phyloP scores from a whole-genome alignment of 2,888 invertebrate genomes.

The Dryobota labecula region DNA sequence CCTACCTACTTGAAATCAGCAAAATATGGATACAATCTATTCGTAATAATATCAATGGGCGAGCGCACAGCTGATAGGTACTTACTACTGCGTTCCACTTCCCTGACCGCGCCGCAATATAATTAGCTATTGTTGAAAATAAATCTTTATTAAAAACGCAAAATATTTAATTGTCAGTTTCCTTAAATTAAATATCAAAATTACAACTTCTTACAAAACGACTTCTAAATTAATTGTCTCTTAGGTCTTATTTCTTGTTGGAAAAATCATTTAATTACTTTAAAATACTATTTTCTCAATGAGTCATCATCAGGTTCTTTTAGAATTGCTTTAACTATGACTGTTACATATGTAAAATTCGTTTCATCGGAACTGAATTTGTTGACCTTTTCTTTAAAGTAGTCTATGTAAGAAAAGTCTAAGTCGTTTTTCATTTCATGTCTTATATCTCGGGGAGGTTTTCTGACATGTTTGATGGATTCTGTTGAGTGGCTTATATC shows the following conservation, averaged over 20 bases:
- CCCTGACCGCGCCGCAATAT: no score
- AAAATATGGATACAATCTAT: no score
- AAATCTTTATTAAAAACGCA: background rate
- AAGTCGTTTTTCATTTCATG: constrained; percentile 30
- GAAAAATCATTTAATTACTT: background rate
- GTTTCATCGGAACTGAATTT: background rate
- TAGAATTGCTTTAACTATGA: constrained; percentile 16
- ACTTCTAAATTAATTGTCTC: background rate
- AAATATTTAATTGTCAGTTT: constrained; percentile 10
- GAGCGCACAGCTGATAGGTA: no score
- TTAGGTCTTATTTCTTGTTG: background rate
- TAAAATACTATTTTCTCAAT: background rate
- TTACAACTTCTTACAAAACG: constrained; percentile 21
- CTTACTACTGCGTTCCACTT: no score
- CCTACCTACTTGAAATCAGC: no score
- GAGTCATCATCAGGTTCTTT: constrained; percentile 9
- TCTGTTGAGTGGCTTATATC: background rate
- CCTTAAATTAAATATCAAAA: constrained; percentile 20
- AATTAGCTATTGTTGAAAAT: background rate
- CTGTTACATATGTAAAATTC: constrained; percentile 12
- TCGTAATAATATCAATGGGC: no score
- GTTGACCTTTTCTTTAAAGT: constrained; percentile 14
- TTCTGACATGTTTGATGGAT: background rate
- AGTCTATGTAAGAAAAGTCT: constrained; percentile 25
- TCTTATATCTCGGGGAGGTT: background rate